A percentile compares a stretch with the other conserved stretches of the same genome.
These are phyloP conservation scores for Trichogramma evanescens DNA, from an alignment of 2,888 invertebrate species.

Conservation along the genomic window DNA sequence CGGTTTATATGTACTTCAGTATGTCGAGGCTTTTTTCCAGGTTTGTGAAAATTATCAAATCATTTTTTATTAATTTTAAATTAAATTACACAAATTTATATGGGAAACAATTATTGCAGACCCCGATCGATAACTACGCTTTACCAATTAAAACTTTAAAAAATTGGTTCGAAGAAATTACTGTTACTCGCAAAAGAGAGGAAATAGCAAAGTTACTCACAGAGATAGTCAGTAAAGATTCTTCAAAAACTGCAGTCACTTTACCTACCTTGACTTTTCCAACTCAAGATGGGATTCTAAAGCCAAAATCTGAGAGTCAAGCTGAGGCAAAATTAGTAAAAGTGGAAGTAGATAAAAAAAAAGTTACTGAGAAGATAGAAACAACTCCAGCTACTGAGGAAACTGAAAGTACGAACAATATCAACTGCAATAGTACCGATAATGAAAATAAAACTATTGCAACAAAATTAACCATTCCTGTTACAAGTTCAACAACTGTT, in stretches of 20 bases:
- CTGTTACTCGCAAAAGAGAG: constrained; percentile 78
- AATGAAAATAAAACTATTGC: constrained; percentile 14
- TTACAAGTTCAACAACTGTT: not conserved
- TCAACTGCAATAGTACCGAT: not conserved
- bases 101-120: constrained; percentile 50
- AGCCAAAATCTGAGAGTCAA: constrained; percentile 32
- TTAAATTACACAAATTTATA: not conserved
- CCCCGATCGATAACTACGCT: constrained; percentile 73
- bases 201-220: constrained; percentile 76
- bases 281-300: constrained; percentile 61
- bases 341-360: constrained; percentile 27
- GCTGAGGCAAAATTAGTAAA: constrained; percentile 26
- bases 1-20: constrained; percentile 90
- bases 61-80: not conserved
- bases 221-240: constrained; percentile 65
- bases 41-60: constrained; percentile 44
- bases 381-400: not conserved
- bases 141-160: constrained; percentile 75
- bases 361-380: not conserved
- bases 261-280: constrained; percentile 71
- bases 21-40: constrained; percentile 92
- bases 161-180: constrained; percentile 81
- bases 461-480: not conserved
- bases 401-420: not conserved
- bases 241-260: constrained; percentile 56